A percentile compares a stretch with the other conserved stretches of the same genome.
phyloP scores from a whole-genome alignment of 2,113 vertebrate species.

The Indicator indicator region DNA sequence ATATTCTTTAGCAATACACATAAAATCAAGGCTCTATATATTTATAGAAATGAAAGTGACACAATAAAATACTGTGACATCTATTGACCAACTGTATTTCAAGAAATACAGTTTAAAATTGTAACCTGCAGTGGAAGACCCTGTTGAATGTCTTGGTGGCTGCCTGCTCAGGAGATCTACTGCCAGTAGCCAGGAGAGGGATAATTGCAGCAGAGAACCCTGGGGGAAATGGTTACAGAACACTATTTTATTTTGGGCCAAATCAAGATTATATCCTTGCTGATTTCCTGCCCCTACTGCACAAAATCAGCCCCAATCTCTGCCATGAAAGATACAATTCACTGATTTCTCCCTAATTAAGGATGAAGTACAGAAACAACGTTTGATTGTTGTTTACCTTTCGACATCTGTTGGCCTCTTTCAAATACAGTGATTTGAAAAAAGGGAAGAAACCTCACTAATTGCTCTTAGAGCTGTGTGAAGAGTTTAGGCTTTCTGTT shows the following conservation, averaged over 20 bases:
- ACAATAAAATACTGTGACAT: background rate
- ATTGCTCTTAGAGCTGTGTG: conserved; percentile 51
- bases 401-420: conserved; percentile 36
- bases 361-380: conserved; percentile 8
- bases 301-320: background rate
- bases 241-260: background rate
- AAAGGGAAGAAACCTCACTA: conserved; percentile 49
- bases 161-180: background rate
- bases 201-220: background rate
- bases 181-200: background rate
- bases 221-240: background rate
- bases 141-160: background rate
- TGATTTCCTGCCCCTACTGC: background rate
- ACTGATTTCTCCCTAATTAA: conserved; percentile 50
- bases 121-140: background rate
- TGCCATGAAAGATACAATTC: conserved; percentile 25
- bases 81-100: background rate
- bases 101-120: background rate
- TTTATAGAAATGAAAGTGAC: background rate
- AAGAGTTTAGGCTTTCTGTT: conserved; percentile 64
- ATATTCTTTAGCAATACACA: background rate
- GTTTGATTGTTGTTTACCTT: conserved; percentile 65
- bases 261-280: background rate
- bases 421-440: conserved; percentile 53
- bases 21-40: background rate